These are phyloP conservation scores for Saccostrea echinata DNA, from an alignment of 1,140 invertebrate species.

Conservation along the genomic window DNA sequence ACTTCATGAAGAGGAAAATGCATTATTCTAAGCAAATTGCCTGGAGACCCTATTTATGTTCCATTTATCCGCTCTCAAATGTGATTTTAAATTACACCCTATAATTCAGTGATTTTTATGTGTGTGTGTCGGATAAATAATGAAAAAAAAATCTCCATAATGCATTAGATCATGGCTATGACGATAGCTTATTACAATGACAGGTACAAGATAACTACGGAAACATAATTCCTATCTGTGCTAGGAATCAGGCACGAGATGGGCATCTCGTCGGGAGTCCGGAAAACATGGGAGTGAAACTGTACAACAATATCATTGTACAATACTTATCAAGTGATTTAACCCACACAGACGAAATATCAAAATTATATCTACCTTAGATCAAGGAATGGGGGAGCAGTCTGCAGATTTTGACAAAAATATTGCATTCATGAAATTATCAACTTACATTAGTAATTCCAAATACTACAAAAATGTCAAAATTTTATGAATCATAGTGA, in stretches of 20 bases:
- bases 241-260: background rate
- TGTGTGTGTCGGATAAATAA: slow-evolving; percentile 1
- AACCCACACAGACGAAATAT: background rate
- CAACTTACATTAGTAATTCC: too few species aligned
- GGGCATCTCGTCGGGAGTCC: background rate
- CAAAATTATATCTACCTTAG: too few species aligned
- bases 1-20: too few species aligned
- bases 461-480: background rate
- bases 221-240: background rate
- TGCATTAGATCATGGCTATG: background rate
- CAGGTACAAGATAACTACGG: background rate
- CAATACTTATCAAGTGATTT: background rate
- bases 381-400: too few species aligned
- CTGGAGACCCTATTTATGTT: background rate
- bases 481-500: background rate
- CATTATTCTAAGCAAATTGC: too few species aligned
- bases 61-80: background rate
- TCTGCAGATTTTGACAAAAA: too few species aligned
- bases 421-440: too few species aligned
- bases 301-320: background rate
- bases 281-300: background rate
- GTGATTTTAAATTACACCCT: background rate
- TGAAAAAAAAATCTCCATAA: background rate
- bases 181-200: background rate
- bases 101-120: background rate